Evolutionary conservation across 1,140 invertebrate species (phyloP).

Genomic region (Arion vulgaris): DNA sequence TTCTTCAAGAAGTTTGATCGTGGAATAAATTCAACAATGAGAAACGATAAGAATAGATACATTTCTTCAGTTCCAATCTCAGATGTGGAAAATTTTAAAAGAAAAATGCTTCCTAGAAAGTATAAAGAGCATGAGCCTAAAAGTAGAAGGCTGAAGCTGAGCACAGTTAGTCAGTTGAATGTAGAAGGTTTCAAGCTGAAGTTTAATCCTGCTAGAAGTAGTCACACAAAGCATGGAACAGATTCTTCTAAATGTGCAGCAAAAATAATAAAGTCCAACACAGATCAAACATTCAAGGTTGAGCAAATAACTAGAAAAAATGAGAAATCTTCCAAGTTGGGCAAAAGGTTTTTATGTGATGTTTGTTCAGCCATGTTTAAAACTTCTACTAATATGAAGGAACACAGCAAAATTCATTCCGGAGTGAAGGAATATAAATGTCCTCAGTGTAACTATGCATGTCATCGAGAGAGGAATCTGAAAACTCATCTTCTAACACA

Average conservation of each 20-base stretch:
- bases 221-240: not conserved
- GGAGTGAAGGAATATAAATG: slow-evolving; percentile 5
- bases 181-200: slow-evolving; percentile 20
- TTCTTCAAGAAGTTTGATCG: too few species aligned
- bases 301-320: not conserved
- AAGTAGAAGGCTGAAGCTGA: not conserved
- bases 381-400: slow-evolving; percentile 4
- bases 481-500: slow-evolving; percentile 25
- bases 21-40: too few species aligned
- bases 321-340: not conserved
- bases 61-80: not conserved
- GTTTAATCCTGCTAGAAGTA: not conserved
- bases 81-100: slow-evolving; percentile 21
- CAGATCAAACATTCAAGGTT: not conserved
- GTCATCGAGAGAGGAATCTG: slow-evolving; percentile 21
- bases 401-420: slow-evolving; percentile 22
- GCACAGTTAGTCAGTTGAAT: not conserved
- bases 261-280: not conserved
- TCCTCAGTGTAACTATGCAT: slow-evolving; percentile 10
- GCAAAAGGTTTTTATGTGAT: slow-evolving; percentile 11
- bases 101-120: not conserved
- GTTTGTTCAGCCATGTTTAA: slow-evolving; percentile 11
- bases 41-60: not conserved
- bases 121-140: not conserved
- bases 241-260: not conserved